A percentile compares a stretch with the other conserved stretches of the same genome.
Conservation (phyloP, 1,140 invertebrate species). For the Lerema accius region DNA sequence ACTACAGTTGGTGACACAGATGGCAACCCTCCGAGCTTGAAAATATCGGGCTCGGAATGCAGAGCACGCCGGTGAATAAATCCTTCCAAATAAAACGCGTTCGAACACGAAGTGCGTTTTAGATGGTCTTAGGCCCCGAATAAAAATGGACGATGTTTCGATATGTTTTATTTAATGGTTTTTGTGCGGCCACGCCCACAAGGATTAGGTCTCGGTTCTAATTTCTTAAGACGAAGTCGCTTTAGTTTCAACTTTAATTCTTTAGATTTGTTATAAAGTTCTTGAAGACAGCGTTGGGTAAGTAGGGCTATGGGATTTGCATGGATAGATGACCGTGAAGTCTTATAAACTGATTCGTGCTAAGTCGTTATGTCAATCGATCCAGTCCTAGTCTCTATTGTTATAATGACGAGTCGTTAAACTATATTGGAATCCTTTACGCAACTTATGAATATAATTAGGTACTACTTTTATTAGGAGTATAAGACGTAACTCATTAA, state of each 20-base stretch:
- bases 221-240: slow-evolving; percentile 21
- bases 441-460: no score
- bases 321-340: no score
- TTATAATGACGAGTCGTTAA: no score
- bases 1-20: background rate
- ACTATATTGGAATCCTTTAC: no score
- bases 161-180: slow-evolving; percentile 40
- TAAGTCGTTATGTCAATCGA: no score
- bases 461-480: no score
- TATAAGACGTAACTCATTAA: no score
- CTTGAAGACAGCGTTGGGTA: no score
- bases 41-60: slow-evolving; percentile 32
- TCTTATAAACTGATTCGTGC: no score
- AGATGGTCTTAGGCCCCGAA: slow-evolving; percentile 24
- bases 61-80: slow-evolving; percentile 37
- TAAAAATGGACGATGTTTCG: slow-evolving; percentile 40
- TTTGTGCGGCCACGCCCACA: slow-evolving; percentile 38
- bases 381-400: no score
- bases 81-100: slow-evolving; percentile 41
- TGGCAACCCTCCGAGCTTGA: background rate
- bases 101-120: slow-evolving; percentile 40
- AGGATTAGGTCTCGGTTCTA: slow-evolving; percentile 13
- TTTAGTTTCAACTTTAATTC: background rate
- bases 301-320: no score
- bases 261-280: no score